Base-by-base conservation (phyloP, 2,797 vertebrate species). In the Bradypus variegatus region DNA sequence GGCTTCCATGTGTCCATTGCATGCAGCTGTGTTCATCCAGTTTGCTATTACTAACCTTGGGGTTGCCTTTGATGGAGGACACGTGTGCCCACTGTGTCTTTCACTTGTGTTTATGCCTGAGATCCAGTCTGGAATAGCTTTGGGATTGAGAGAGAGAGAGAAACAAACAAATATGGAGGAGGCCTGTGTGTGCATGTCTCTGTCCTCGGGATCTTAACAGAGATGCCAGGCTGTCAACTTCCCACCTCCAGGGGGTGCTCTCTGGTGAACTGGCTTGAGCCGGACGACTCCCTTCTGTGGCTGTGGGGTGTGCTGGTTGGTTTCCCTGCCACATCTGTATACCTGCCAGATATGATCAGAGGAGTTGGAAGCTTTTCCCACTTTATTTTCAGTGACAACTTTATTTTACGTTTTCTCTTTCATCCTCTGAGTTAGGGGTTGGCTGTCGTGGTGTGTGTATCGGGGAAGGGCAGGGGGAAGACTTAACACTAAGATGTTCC, bases 181-280 rank as follows among this genome's bases (percentile, higher is more conserved):
- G 10, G 3, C 14, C 5, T 27, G 31, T 45, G 78, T 67, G 45
- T 67, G 15, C 72, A 53, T 16, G 6, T 36, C 25, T 82, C 88
- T 82, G 92, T 96, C 86, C 94, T 38, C 36, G 93, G 91, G 87
- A 62, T 82, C 94, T 92, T 95, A 95, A 95, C 92, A 96, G 95
- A 97, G 93, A 96, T 95, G 91, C 96, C 95, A 95, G 96, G 89
- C 96, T 97, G 96, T 96, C 95, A 96, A 94, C 80, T 50, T 94
- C 23, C 70, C 89, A 93, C 88, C 95, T 96, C 25, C 11, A 36
- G 89, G 93, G 96, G 92, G 81, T 69, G 86, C 76, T 96, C 95
- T 94, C 94, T 94, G 91, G 93, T 91, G 95, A 92, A 75, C 88
- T 90, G 89, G 86, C 95, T 95, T 97, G 87, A 94, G 93, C 88